Evolutionary conservation across 2,888 invertebrate species (phyloP).

Genomic region (Parelbella ahira): DNA sequence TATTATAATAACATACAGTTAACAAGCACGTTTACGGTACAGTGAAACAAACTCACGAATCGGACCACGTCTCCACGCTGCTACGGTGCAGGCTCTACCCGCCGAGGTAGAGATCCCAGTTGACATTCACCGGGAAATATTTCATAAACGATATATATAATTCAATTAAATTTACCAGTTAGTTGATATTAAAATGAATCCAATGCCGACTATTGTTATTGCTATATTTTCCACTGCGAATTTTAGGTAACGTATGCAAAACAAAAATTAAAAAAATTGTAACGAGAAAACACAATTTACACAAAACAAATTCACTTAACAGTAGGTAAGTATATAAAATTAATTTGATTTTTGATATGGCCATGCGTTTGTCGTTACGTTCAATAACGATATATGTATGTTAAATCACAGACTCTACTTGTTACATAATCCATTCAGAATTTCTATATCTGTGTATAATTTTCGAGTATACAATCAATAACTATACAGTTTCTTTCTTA

Average conservation of each 20-base stretch:
- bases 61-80: too few relatives aligned
- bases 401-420: slow-evolving; percentile 75
- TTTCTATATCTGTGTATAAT: slow-evolving; percentile 47
- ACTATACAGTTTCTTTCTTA: slow-evolving; percentile 72
- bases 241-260: slow-evolving; percentile 42
- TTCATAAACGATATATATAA: background rate
- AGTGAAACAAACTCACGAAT: slow-evolving; percentile 59
- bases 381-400: slow-evolving; percentile 70
- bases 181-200: background rate
- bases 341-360: slow-evolving; percentile 74
- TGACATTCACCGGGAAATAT: slow-evolving; percentile 6
- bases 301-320: slow-evolving; percentile 52
- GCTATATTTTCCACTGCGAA: slow-evolving; percentile 19
- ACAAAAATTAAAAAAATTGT: slow-evolving; percentile 41
- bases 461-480: slow-evolving; percentile 67
- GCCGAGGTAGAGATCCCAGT: too few relatives aligned
- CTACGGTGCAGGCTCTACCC: too few relatives aligned
- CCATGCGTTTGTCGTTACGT: slow-evolving; percentile 66
- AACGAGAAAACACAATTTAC: slow-evolving; percentile 36
- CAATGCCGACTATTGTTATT: slow-evolving; percentile 2
- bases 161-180: background rate
- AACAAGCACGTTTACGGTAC: slow-evolving; percentile 67
- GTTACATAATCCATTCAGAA: slow-evolving; percentile 36
- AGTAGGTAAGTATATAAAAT: slow-evolving; percentile 65
- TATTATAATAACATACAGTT: slow-evolving; percentile 51